These are phyloP conservation scores for Phrynosoma blainvillii DNA, from an alignment of 2,113 vertebrate species.

Conservation along the genomic window DNA sequence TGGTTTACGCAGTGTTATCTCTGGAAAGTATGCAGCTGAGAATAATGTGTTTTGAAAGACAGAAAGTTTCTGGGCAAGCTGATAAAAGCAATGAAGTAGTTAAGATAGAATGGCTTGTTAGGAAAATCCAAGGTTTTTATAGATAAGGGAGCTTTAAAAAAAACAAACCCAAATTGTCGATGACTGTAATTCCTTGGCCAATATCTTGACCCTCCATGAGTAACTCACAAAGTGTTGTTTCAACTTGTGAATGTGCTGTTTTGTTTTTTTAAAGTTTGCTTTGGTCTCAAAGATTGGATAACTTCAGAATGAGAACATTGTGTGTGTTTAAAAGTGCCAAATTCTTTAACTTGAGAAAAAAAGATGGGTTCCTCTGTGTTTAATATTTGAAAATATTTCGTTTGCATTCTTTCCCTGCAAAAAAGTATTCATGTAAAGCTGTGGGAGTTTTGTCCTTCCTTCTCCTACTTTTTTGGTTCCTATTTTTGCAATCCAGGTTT, in stretches of 20 bases:
- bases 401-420: no score
- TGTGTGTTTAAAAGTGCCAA: slow-evolving; percentile 30
- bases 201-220: neutral
- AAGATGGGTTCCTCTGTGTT: slow-evolving; percentile 18
- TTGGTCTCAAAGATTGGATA: neutral
- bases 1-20: neutral
- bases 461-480: neutral
- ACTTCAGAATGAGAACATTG: no score
- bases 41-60: neutral
- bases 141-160: neutral
- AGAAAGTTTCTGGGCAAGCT: neutral
- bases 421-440: no score
- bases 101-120: neutral
- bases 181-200: slow-evolving; percentile 15
- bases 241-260: neutral
- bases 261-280: neutral
- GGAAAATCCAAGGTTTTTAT: neutral
- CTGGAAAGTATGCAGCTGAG: neutral
- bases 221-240: neutral
- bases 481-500: neutral
- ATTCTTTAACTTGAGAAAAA: slow-evolving; percentile 40
- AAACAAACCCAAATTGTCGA: slow-evolving; percentile 27
- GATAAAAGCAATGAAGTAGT: neutral
- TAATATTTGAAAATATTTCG: neutral
- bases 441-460: neutral